phyloP scores from a whole-genome alignment of 2,888 invertebrate genomes.

The Keiferia lycopersicella region DNA sequence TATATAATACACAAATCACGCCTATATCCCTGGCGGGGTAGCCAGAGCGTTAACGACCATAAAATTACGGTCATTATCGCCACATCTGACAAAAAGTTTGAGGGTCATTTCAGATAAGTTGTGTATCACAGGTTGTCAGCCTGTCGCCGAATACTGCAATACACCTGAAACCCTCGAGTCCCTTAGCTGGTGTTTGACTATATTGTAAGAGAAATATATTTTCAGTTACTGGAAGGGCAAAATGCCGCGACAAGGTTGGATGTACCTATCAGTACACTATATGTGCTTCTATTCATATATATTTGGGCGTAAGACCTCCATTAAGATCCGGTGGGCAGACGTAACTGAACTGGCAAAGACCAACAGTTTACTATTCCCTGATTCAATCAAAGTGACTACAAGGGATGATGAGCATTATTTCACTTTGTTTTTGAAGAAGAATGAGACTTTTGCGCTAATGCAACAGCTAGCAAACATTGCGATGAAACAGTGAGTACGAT shows the following conservation, averaged over 20 bases:
- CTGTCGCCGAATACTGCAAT: too few relatives aligned
- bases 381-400: conserved; percentile 92
- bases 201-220: conserved; percentile 28
- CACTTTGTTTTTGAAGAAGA: conserved; percentile 93
- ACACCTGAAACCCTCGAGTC: too few relatives aligned
- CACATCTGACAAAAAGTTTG: too few relatives aligned
- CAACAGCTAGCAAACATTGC: conserved; percentile 98
- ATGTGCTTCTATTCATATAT: conserved; percentile 98
- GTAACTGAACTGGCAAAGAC: conserved; percentile 90
- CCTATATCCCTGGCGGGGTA: too few relatives aligned
- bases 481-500: conserved; percentile 89
- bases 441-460: conserved; percentile 95
- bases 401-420: conserved; percentile 94
- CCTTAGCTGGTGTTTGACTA: too few relatives aligned
- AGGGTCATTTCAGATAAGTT: too few relatives aligned
- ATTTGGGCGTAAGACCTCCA: conserved; percentile 93
- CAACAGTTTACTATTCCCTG: conserved; percentile 89
- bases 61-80: too few relatives aligned
- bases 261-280: conserved; percentile 98
- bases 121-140: too few relatives aligned
- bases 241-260: conserved; percentile 97
- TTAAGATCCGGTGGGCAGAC: conserved; percentile 95
- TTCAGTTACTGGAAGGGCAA: conserved; percentile 95
- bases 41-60: too few relatives aligned
- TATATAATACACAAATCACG: too few relatives aligned